A percentile compares a stretch with the other conserved stretches of the same genome.
phyloP scores from a whole-genome alignment of 2,113 vertebrate genomes.

The Pangasianodon gigas region DNA sequence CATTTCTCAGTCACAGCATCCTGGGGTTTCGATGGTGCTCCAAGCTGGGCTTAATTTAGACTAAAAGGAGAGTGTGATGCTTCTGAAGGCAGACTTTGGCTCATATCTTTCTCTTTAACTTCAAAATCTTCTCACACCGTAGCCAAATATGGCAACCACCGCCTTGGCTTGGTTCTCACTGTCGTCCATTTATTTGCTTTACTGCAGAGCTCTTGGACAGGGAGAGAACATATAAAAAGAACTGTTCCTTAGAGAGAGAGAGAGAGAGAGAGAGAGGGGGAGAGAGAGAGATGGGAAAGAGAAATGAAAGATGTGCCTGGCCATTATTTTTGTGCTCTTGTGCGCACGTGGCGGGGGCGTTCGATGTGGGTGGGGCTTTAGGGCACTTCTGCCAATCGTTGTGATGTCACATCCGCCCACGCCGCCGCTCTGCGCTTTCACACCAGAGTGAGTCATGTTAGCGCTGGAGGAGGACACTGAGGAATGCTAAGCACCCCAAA shows the following conservation, averaged over 20 bases:
- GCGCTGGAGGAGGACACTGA: slow-evolving; percentile 50
- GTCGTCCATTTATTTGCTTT: slow-evolving; percentile 29
- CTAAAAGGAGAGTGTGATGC: not conserved
- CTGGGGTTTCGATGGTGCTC: slow-evolving; percentile 21
- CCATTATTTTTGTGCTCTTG: slow-evolving; percentile 50
- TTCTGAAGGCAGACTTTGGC: slow-evolving; percentile 33
- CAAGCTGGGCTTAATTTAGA: slow-evolving; percentile 44
- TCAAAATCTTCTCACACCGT: slow-evolving; percentile 41
- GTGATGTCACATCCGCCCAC: slow-evolving; percentile 78
- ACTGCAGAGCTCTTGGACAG: slow-evolving; percentile 26
- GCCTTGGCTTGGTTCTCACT: slow-evolving; percentile 39
- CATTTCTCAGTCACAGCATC: slow-evolving; percentile 25
- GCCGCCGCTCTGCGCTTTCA: slow-evolving; percentile 66
- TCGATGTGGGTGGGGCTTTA: slow-evolving; percentile 50
- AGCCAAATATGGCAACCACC: slow-evolving; percentile 30
- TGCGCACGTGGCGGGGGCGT: slow-evolving; percentile 48
- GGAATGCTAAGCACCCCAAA: slow-evolving; percentile 53
- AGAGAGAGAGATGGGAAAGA: slow-evolving; percentile 15
- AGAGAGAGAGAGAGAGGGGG: not conserved
- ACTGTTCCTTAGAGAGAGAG: not conserved
- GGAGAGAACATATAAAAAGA: not conserved
- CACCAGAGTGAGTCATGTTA: slow-evolving; percentile 70
- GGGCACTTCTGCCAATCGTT: slow-evolving; percentile 68
- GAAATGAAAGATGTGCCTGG: slow-evolving; percentile 18
- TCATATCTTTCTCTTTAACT: slow-evolving; percentile 22